Evolutionary conservation across 2,113 vertebrate species (phyloP).

Genomic region (Cavia porcellus): DNA sequence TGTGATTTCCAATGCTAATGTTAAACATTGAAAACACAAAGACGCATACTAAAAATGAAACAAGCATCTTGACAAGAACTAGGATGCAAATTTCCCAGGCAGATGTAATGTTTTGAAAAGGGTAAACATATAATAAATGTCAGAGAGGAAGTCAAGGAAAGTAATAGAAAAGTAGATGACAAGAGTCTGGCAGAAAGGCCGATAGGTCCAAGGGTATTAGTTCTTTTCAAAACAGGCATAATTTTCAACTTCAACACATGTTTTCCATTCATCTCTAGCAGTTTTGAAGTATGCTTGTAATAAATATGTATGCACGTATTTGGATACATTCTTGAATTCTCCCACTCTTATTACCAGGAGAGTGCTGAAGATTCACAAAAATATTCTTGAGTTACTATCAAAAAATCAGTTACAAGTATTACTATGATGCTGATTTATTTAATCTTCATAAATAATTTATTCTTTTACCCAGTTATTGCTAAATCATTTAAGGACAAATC

Average conservation of each 20-base stretch:
- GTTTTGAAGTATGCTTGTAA: slow-evolving; percentile 58
- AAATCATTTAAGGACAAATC: slow-evolving; percentile 89
- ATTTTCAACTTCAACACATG: not conserved
- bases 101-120: not conserved
- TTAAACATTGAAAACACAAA: slow-evolving; percentile 43
- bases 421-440: slow-evolving; percentile 83
- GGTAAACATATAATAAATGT: slow-evolving; percentile 37
- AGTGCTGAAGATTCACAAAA: slow-evolving; percentile 76
- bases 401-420: slow-evolving; percentile 80
- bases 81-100: slow-evolving; percentile 9
- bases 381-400: slow-evolving; percentile 75
- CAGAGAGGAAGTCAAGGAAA: slow-evolving; percentile 4
- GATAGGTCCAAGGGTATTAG: not conserved
- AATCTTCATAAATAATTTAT: slow-evolving; percentile 89
- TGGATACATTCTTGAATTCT: slow-evolving; percentile 75
- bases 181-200: not conserved
- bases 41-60: not conserved
- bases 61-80: not conserved
- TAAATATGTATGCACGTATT: slow-evolving; percentile 73
- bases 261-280: slow-evolving; percentile 33
- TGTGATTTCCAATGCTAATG: not conserved
- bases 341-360: slow-evolving; percentile 67
- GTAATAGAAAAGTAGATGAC: not conserved
- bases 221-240: slow-evolving; percentile 1
- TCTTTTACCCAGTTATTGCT: slow-evolving; percentile 83